A percentile compares a stretch with the other conserved stretches of the same genome.
These are phyloP conservation scores for Phalacrocorax aristotelis DNA, from an alignment of 2,113 vertebrate genomes.

Conservation along the genomic window DNA sequence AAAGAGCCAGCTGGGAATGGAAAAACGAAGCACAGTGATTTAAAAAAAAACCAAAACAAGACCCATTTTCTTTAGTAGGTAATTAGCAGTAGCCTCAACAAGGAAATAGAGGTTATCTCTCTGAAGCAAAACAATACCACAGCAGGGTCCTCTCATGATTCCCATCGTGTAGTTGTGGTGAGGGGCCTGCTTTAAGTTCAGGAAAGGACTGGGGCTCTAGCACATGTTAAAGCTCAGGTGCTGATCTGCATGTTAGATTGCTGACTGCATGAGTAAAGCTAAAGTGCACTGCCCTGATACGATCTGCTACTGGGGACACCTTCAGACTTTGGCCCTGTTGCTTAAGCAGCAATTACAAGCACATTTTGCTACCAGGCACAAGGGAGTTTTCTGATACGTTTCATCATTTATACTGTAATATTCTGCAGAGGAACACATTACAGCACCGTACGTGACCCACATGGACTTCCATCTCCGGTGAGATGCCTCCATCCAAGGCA, in stretches of 20 bases:
- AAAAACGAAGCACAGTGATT: background rate
- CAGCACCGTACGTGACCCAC: background rate
- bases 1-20: background rate
- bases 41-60: background rate
- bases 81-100: background rate
- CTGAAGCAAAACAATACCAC: background rate
- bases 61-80: background rate
- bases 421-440: background rate
- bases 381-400: background rate
- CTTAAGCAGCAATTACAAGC: background rate
- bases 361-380: background rate
- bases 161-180: background rate
- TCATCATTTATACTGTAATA: background rate
- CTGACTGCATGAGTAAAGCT: background rate
- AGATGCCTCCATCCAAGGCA: background rate
- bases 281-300: background rate
- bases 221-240: background rate
- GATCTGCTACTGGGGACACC: background rate
- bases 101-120: background rate
- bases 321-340: background rate
- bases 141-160: background rate
- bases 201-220: background rate
- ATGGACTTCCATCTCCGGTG: background rate
- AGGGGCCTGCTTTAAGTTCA: background rate
- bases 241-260: background rate